Base-by-base conservation (phyloP, 1,140 invertebrate species). In the Maconellicoccus hirsutus region DNA sequence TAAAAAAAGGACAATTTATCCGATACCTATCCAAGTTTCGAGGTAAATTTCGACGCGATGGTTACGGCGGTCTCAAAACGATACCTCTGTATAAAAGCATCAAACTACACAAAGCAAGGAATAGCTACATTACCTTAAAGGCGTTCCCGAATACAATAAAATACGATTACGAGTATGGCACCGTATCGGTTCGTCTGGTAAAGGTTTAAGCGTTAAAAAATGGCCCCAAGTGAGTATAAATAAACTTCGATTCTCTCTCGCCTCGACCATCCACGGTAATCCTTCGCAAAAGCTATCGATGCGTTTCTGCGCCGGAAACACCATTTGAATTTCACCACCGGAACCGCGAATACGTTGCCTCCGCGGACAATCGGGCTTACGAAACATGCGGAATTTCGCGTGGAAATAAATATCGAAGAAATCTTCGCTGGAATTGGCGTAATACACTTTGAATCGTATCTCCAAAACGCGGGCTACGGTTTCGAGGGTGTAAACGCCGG, bases 401-500 rank as follows among this genome's bases (percentile, higher is more conserved):
- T 91, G 89, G 79, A 93, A 93, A 74, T 85, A 86, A 77, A 89
- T 90, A 78, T 90, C 86, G 38, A 84, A 82, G 74, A 89, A 90
- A 79, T 92, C 90, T 77, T 93, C 88, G 10, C 86, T 87, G 23
- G 89, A 86, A 77, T 87, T 88, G 88, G 92, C 91, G 74, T 85
- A 83, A 0, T 84, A 86, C 1, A 92, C 84, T 0, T 82, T 83
- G 77, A 92, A 91, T 72, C 83, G 85, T 0, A 90, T 81, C 77
- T 88, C 87, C 22, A 83, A 81, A 73, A 52, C 19, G 27, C 72
- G 27, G 10, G 73, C 69, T 14, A 71, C 69, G 12, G 69, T 7
- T 71, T 72, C 69, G 21, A 71, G 38, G 26, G 66, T 70, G 26
- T 71, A 52, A 87, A 90, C 38, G 83, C 85, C 74, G 84, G 80